A percentile compares a stretch with the other conserved stretches of the same genome.
These are phyloP conservation scores for Sclerodermus sp. DNA, from an alignment of 2,888 invertebrate species.

Conservation along the genomic window DNA sequence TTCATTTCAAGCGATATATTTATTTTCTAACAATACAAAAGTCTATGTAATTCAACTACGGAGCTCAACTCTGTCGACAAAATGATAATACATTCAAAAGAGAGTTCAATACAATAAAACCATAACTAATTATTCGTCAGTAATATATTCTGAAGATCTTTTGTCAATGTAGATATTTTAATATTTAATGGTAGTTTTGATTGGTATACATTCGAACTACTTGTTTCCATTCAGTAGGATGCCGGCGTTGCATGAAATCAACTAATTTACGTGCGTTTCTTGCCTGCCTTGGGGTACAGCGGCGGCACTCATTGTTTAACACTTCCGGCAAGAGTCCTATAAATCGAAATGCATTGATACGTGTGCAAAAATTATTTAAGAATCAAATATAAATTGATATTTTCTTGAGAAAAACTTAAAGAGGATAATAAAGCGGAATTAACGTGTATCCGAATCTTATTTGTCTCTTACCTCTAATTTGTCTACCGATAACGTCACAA, in stretches of 20 bases:
- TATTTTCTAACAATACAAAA: no score
- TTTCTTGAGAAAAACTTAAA: background rate
- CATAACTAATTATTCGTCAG: no score
- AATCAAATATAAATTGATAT: background rate
- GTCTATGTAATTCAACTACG: no score
- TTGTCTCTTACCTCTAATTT: constrained; percentile 64
- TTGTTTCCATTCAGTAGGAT: constrained; percentile 61
- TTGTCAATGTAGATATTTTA: no score
- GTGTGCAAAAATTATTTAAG: background rate
- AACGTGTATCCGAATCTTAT: background rate
- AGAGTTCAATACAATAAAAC: no score
- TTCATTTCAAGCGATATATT: no score
- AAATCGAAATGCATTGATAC: constrained; percentile 27
- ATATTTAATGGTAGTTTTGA: no score
- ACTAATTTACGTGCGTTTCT: constrained; percentile 61
- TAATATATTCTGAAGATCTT: no score
- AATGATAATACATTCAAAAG: no score
- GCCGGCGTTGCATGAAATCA: constrained; percentile 60
- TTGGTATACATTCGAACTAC: constrained; percentile 30
- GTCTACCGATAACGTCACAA: constrained; percentile 65
- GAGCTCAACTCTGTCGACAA: no score
- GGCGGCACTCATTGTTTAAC: constrained; percentile 60
- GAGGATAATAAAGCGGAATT: background rate
- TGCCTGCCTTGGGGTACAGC: constrained; percentile 60
- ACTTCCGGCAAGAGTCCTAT: constrained; percentile 63